phyloP scores from a whole-genome alignment of 2,797 vertebrate genomes.

The Myotis pilosus region DNA sequence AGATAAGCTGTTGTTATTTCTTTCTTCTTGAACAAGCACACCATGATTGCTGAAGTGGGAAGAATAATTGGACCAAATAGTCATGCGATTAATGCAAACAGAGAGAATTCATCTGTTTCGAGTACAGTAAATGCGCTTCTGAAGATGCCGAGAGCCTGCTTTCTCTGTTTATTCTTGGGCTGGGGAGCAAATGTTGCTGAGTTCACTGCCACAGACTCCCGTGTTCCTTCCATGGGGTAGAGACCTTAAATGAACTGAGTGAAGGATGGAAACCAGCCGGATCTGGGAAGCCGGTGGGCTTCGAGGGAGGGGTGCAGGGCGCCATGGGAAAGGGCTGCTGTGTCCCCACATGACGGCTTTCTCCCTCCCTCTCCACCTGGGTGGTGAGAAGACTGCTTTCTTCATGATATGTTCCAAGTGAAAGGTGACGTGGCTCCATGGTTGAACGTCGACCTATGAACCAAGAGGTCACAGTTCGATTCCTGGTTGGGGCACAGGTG shows the following conservation, averaged over 20 bases:
- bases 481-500: not conserved
- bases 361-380: too few species aligned
- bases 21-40: slow-evolving; percentile 88
- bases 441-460: not conserved
- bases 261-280: not conserved
- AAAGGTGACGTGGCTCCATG: not conserved
- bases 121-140: slow-evolving; percentile 84
- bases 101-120: slow-evolving; percentile 85
- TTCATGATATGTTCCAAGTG: not conserved
- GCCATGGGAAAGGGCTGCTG: too few species aligned
- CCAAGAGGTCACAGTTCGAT: not conserved
- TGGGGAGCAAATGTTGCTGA: slow-evolving; percentile 85
- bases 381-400: not conserved
- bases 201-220: slow-evolving; percentile 82
- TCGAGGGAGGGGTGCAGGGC: not conserved
- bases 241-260: slow-evolving; percentile 77
- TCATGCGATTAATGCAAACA: slow-evolving; percentile 86
- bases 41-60: slow-evolving; percentile 87
- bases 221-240: slow-evolving; percentile 30
- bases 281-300: not conserved
- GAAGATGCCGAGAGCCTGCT: slow-evolving; percentile 79
- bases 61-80: slow-evolving; percentile 88
- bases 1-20: slow-evolving; percentile 89
- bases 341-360: not conserved
- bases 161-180: slow-evolving; percentile 85